Conservation (phyloP, 2,888 invertebrate genomes). For the Norana najaformis region DNA sequence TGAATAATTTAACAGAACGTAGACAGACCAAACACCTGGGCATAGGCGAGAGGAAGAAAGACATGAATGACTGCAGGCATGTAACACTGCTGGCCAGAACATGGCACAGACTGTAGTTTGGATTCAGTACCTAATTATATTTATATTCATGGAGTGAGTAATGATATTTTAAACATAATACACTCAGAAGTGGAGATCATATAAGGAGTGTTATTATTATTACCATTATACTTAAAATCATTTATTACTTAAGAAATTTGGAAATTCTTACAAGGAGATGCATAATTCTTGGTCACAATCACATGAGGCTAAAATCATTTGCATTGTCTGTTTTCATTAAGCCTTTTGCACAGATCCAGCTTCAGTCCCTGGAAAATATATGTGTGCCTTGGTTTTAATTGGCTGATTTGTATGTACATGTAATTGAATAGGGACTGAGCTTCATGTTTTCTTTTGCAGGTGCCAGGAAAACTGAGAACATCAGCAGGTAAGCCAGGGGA, state of each 20-base stretch:
- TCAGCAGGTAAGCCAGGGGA: constrained; percentile 46
- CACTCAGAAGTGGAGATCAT: not conserved
- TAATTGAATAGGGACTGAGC: constrained; percentile 5
- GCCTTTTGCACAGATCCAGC: not conserved
- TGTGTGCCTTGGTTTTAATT: not conserved
- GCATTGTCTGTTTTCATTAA: not conserved
- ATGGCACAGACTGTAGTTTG: not conserved
- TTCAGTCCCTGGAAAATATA: not conserved
- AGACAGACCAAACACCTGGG: not conserved
- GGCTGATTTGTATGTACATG: not conserved
- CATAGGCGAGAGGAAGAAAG: not conserved
- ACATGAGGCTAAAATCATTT: not conserved
- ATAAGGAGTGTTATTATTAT: not conserved
- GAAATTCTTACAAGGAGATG: too few species aligned
- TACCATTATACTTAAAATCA: not conserved
- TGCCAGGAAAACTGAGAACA: constrained; percentile 44
- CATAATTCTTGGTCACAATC: too few species aligned
- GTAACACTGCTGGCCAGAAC: not conserved
- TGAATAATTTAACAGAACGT: not conserved
- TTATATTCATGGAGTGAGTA: not conserved
- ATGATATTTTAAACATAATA: not conserved
- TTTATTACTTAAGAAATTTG: too few species aligned
- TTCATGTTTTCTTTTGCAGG: constrained; percentile 29
- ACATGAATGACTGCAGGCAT: not conserved
- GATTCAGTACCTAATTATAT: not conserved